Base-by-base conservation (phyloP, 2,113 vertebrate species). In the Nanorana parkeri region DNA sequence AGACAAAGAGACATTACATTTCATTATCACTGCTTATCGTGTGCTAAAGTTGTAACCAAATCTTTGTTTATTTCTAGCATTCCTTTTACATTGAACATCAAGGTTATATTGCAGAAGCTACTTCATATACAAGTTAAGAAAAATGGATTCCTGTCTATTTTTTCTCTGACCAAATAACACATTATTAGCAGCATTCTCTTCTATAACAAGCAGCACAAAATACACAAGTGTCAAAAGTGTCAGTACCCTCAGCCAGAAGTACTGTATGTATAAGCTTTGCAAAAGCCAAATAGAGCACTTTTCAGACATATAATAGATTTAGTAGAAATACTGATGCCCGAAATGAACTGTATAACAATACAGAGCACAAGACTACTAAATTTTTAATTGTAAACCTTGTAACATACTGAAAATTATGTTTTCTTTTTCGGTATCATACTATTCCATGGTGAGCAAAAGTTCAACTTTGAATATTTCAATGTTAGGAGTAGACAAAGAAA, bases 11-110 rank as follows among this genome's bases (percentile, higher is more conserved):
- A 41, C 58, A 60, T 58, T 68, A 54, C 78, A 81, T 32, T 75
- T 81, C 60, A 74, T 81, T 75, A 75, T 81, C 69, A 74, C 58
- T 75, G 29, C 17, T 54, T 65, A 74, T 73, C 55, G 60, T 75
- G 19, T 74, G 28, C 69, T 81, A 32, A 81, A 55, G 17, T 65
- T 65, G 23, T 65, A 51, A 51, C 47, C n/a, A 23, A 77, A 52
- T 73, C 80, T 56, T 63, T 26, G 20, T 28, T 65, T 13, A 28
- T 72, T 7, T 23, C 29, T 13, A 36, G 5, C 41, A 26, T 51
- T 61, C 52, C 66, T 10, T 41, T 21, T 65, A 20, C 21, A 73
- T 81, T 64, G 11, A 21, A 73, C 58, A 55, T 20, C 51, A 24
- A 41, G 47, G 24, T 29, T 80, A 63, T 41, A 51, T 29, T 63